phyloP scores from a whole-genome alignment of 2,113 vertebrate species.

The Protomyctophum bolini region DNA sequence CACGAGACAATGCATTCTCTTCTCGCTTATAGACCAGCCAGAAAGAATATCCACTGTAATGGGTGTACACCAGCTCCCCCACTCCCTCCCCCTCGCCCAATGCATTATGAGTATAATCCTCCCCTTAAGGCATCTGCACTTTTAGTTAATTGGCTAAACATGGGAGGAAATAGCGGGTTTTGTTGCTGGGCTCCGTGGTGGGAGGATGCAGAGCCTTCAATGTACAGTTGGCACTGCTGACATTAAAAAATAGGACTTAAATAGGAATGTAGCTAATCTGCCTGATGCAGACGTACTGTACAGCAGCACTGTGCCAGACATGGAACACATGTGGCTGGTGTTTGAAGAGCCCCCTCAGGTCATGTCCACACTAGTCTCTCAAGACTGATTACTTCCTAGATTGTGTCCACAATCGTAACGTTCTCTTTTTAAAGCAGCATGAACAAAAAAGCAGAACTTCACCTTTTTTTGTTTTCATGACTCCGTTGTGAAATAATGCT shows the following conservation, averaged over 20 bases:
- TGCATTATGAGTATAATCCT: conserved; percentile 12
- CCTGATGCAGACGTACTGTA: conserved; percentile 9
- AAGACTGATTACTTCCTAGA: neutral
- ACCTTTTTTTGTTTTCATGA: too few species aligned
- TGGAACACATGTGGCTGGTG: conserved; percentile 3
- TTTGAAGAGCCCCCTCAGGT: too few species aligned
- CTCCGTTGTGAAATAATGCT: too few species aligned
- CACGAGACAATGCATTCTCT: conserved; percentile 24
- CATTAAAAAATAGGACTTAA: neutral
- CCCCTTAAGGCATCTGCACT: conserved; percentile 10
- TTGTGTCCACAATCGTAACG: too few species aligned
- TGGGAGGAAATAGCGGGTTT: neutral
- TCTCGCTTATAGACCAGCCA: conserved; percentile 28
- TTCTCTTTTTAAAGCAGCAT: too few species aligned
- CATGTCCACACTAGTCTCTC: neutral
- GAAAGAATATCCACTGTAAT: conserved; percentile 35
- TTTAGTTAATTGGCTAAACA: conserved; percentile 9
- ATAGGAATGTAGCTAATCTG: neutral
- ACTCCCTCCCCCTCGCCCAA: neutral
- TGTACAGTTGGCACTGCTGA: neutral
- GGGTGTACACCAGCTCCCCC: neutral
- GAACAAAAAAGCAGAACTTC: too few species aligned
- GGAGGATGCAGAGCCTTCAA: neutral
- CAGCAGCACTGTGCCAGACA: neutral
- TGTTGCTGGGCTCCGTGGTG: conserved; percentile 7